A percentile compares a stretch with the other conserved stretches of the same genome.
phyloP scores from a whole-genome alignment of 2,797 vertebrate species.

The Sus cebifrons region DNA sequence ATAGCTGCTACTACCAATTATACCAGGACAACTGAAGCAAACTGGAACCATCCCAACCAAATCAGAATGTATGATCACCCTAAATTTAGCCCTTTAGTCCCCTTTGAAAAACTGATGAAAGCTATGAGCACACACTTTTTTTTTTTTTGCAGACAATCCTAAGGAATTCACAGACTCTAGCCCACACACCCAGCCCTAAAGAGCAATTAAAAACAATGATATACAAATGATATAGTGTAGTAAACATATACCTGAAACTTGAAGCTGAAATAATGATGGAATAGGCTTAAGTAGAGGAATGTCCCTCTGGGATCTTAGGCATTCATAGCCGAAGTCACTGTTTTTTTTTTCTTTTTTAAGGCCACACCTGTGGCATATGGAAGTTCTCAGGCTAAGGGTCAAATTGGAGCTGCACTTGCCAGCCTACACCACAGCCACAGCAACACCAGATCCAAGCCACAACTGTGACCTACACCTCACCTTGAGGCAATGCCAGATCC shows the following conservation, averaged over 20 bases:
- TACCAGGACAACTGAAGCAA: neutral
- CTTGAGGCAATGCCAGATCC: too few relatives aligned
- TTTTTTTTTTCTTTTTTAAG: too few relatives aligned
- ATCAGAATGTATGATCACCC: neutral
- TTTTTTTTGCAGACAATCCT: slow-evolving; percentile 47
- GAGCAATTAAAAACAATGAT: slow-evolving; percentile 59
- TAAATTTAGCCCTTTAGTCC: slow-evolving; percentile 45
- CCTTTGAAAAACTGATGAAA: slow-evolving; percentile 38
- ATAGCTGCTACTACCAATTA: neutral
- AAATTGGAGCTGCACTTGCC: too few relatives aligned
- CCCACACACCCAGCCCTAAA: slow-evolving; percentile 2
- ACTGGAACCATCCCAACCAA: slow-evolving; percentile 12
- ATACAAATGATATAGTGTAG: slow-evolving; percentile 4
- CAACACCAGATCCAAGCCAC: too few relatives aligned
- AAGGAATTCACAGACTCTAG: slow-evolving; percentile 49
- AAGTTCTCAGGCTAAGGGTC: too few relatives aligned
- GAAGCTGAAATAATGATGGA: neutral
- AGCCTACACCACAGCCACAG: too few relatives aligned
- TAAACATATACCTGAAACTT: slow-evolving; percentile 26
- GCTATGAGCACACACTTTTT: neutral
- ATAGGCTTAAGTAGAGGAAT: neutral
- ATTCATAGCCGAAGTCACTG: neutral
- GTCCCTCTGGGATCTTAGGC: neutral
- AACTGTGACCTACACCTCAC: too few relatives aligned
- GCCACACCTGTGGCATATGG: too few relatives aligned